Conservation (phyloP, 2,113 vertebrate genomes). For the Dasyurus viverrinus region DNA sequence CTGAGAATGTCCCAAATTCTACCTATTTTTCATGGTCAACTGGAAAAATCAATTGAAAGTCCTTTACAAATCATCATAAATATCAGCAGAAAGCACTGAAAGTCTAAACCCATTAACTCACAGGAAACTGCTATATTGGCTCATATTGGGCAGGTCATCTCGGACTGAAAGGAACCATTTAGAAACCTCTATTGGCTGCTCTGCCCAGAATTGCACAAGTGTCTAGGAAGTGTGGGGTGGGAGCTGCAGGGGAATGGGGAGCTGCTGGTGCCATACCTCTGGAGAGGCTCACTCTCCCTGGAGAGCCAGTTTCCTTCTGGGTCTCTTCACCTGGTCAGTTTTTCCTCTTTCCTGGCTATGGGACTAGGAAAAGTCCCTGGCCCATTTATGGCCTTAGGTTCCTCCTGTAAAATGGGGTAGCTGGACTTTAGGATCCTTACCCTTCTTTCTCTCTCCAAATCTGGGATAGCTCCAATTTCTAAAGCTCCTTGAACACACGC, state of each 20-base stretch:
- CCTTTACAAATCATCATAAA: not conserved
- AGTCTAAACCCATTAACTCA: not conserved
- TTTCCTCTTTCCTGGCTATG: not conserved
- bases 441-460: not conserved
- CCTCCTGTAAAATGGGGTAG: not conserved
- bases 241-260: not conserved
- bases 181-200: not conserved
- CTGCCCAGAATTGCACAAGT: not conserved
- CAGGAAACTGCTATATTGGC: not conserved
- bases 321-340: not conserved
- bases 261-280: not conserved
- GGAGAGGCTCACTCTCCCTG: not conserved
- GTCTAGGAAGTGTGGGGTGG: not conserved
- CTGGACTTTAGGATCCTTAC: not conserved
- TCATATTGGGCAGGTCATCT: not conserved
- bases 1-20: not conserved
- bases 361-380: not conserved
- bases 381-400: not conserved
- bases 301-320: not conserved
- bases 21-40: not conserved
- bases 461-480: not conserved
- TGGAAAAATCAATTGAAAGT: not conserved
- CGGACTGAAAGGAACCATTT: not conserved
- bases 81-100: not conserved
- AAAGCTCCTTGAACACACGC: not conserved